phyloP scores from a whole-genome alignment of 2,797 vertebrate species.

The Argentina silus region DNA sequence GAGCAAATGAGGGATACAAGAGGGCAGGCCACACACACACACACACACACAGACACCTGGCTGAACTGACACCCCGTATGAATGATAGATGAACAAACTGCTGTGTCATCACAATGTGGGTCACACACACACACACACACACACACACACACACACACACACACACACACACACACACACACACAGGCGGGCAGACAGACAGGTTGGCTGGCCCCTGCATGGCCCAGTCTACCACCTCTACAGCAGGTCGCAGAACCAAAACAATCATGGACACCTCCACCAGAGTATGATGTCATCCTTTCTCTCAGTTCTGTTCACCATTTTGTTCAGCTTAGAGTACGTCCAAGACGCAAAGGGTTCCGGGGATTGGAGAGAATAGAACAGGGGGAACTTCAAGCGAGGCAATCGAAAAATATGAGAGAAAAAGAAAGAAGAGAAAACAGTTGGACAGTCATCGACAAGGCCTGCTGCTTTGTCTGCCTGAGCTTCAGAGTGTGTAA shows the following conservation, averaged over 20 bases:
- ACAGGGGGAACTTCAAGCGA: not conserved
- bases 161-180: not conserved
- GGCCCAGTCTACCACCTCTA: conserved; percentile 7
- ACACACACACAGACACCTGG: conserved; percentile 16
- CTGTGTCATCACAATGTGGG: conserved; percentile 31
- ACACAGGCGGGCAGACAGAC: not conserved
- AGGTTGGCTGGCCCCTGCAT: conserved; percentile 1
- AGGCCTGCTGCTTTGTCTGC: too few species aligned
- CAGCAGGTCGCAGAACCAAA: not conserved
- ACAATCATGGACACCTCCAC: not conserved
- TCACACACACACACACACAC: conserved; percentile 17
- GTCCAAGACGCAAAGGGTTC: not conserved
- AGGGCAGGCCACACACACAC: conserved; percentile 10
- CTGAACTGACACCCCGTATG: conserved; percentile 37
- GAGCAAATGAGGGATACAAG: not conserved
- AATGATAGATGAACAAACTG: conserved; percentile 55
- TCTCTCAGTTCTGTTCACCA: not conserved
- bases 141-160: conserved; percentile 7
- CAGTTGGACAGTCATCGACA: too few species aligned
- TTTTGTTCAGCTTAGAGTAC: not conserved
- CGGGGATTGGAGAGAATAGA: not conserved
- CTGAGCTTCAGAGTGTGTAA: too few species aligned
- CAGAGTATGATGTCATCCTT: not conserved
- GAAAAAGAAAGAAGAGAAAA: too few species aligned
- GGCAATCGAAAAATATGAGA: too few species aligned